These are phyloP conservation scores for Helostoma temminkii DNA, from an alignment of 2,797 vertebrate species.

Conservation along the genomic window DNA sequence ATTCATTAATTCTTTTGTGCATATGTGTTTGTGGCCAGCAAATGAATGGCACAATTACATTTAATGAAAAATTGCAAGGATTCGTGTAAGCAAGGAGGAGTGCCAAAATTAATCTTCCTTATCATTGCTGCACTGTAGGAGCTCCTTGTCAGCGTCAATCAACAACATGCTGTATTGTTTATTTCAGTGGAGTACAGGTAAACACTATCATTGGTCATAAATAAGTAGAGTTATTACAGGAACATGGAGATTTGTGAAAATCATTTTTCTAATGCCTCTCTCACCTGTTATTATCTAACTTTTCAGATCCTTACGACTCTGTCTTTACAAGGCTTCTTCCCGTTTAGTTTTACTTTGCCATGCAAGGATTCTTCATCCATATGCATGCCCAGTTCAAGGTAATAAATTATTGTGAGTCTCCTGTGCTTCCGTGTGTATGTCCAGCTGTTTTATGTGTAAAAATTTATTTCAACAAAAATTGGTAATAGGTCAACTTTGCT, in stretches of 20 bases:
- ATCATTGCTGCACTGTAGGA: constrained; percentile 26
- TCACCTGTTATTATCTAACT: constrained; percentile 2
- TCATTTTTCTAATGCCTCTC: constrained; percentile 22
- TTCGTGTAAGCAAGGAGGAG: constrained; percentile 1
- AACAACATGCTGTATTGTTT: constrained; percentile 25
- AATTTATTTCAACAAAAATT: constrained; percentile 61
- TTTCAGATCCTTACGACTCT: constrained; percentile 11
- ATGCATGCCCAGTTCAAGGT: constrained; percentile 44
- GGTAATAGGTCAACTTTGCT: constrained; percentile 45
- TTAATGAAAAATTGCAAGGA: constrained; percentile 26
- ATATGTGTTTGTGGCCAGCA: constrained; percentile 3
- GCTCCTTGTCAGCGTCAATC: constrained; percentile 37
- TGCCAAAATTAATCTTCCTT: constrained; percentile 28
- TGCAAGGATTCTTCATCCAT: constrained; percentile 37
- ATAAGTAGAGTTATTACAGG: constrained; percentile 27
- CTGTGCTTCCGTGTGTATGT: constrained; percentile 10
- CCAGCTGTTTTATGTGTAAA: constrained; percentile 38
- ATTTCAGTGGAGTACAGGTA: constrained; percentile 31
- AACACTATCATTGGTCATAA: constrained; percentile 38
- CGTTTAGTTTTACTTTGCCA: constrained; percentile 19
- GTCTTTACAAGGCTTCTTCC: constrained; percentile 3
- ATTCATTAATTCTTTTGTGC: constrained; percentile 10
- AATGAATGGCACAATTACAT: constrained; percentile 18
- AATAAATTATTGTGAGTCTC: constrained; percentile 33
- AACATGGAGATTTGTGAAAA: constrained; percentile 37